Evolutionary conservation across 1,140 invertebrate species (phyloP).

Genomic region (Eueides isabella): DNA sequence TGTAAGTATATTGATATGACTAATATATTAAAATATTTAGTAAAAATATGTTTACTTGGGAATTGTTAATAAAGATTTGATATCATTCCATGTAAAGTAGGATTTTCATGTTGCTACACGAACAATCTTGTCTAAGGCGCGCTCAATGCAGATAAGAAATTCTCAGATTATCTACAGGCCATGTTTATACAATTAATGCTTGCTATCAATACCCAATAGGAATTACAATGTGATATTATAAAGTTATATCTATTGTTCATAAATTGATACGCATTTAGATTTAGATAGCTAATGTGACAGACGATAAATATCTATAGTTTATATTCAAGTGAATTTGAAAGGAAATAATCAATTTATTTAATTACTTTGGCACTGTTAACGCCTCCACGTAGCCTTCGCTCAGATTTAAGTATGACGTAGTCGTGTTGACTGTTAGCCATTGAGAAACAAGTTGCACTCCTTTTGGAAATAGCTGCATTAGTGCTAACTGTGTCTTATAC

Average conservation of each 20-base stretch:
- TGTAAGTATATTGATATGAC: neutral
- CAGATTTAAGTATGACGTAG: slow-evolving; percentile 74
- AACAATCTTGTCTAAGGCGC: slow-evolving; percentile 19
- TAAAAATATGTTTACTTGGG: neutral
- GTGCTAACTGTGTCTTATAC: neutral
- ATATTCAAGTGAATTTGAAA: slow-evolving; percentile 59
- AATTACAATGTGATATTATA: slow-evolving; percentile 35
- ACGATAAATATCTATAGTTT: slow-evolving; percentile 45
- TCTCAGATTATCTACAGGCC: slow-evolving; percentile 31
- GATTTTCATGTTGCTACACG: slow-evolving; percentile 12
- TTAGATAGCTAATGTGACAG: slow-evolving; percentile 42
- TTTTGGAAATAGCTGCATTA: slow-evolving; percentile 68
- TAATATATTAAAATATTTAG: neutral
- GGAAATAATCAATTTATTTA: slow-evolving; percentile 77
- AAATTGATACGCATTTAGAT: slow-evolving; percentile 43
- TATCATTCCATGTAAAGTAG: neutral
- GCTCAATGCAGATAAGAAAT: slow-evolving; percentile 22
- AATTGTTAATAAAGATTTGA: slow-evolving; percentile 9
- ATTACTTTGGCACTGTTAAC: slow-evolving; percentile 66
- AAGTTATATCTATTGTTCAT: slow-evolving; percentile 39
- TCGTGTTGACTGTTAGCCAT: slow-evolving; percentile 52
- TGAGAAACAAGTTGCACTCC: slow-evolving; percentile 58
- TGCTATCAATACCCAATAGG: slow-evolving; percentile 26
- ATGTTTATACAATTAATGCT: slow-evolving; percentile 37
- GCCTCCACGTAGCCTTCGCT: slow-evolving; percentile 75